These are phyloP conservation scores for Acrocephalus kingi DNA, from an alignment of 2,113 vertebrate species.

Conservation along the genomic window DNA sequence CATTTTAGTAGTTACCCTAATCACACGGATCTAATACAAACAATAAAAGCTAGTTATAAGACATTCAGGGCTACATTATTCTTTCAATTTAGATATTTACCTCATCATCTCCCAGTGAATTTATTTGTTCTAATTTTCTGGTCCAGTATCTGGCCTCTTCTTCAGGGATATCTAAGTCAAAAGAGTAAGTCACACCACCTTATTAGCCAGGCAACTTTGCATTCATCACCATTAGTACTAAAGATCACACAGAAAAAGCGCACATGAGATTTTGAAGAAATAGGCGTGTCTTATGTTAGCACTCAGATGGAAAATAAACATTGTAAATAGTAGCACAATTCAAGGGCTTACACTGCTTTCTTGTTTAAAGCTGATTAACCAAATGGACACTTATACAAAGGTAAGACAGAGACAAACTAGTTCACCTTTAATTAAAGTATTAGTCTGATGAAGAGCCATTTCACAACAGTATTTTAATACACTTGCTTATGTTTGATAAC, in stretches of 20 bases:
- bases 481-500: neutral
- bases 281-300: neutral
- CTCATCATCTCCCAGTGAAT: slow-evolving; percentile 86
- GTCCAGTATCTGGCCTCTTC: slow-evolving; percentile 98
- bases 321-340: neutral
- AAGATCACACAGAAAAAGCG: neutral
- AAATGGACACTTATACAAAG: neutral
- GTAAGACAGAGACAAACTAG: neutral
- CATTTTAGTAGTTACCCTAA: neutral
- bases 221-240: neutral
- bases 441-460: neutral
- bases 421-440: neutral
- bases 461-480: neutral
- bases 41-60: neutral
- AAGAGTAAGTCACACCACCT: slow-evolving; percentile 17
- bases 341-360: neutral
- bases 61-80: neutral
- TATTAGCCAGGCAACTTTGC: neutral
- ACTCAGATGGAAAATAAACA: neutral
- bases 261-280: neutral
- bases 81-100: slow-evolving; percentile 62
- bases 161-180: slow-evolving; percentile 90
- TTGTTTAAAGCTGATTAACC: neutral
- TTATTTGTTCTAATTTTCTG: slow-evolving; percentile 88
- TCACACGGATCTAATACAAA: neutral